phyloP scores from a whole-genome alignment of 2,113 vertebrate species.

The Anhinga rufa region DNA sequence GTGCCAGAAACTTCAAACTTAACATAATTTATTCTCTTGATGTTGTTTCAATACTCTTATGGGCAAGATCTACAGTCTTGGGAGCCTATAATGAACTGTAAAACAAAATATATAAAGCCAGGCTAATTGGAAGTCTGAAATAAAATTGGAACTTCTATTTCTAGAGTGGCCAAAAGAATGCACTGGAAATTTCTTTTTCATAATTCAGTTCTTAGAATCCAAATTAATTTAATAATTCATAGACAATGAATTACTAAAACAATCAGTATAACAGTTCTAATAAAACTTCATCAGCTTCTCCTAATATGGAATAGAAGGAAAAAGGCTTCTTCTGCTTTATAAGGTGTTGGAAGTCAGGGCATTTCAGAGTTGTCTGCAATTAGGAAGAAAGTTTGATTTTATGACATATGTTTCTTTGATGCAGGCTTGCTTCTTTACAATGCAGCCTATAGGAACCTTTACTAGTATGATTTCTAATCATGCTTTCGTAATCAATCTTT shows the following conservation, averaged over 20 bases:
- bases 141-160: not conserved
- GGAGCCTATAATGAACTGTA: not conserved
- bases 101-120: not conserved
- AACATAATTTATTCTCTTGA: not conserved
- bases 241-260: not conserved
- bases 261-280: not conserved
- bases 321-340: not conserved
- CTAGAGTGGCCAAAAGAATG: not conserved
- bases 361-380: not conserved
- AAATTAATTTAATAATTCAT: not conserved
- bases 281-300: not conserved
- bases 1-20: not conserved
- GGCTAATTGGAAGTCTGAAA: not conserved
- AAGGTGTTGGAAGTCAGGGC: not conserved
- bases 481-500: not conserved
- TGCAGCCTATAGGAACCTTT: not conserved
- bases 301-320: not conserved
- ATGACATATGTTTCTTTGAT: not conserved
- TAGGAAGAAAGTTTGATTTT: not conserved
- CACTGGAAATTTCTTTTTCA: not conserved
- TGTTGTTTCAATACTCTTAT: not conserved
- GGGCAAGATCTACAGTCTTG: not conserved
- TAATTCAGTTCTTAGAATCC: not conserved
- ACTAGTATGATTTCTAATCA: not conserved
- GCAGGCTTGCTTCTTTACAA: not conserved